Conservation (phyloP, 2,113 vertebrate species). For the Carassius auratus region DNA sequence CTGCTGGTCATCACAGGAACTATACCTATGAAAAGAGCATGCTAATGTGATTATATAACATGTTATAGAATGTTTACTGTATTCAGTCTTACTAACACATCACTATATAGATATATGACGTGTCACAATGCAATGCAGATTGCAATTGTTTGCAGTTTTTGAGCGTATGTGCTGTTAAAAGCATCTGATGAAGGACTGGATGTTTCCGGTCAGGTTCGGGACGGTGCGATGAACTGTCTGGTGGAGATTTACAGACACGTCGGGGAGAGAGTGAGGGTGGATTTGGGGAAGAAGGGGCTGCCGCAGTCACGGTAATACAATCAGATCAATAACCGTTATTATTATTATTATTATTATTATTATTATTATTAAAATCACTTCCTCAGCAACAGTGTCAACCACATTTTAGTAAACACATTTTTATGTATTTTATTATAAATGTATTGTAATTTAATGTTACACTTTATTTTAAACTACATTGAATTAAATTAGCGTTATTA, state of each 20-base stretch:
- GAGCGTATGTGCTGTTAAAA: too few relatives aligned
- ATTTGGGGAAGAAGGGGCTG: slow-evolving; percentile 96
- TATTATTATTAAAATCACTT: background rate
- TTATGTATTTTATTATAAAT: background rate
- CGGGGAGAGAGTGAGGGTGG: slow-evolving; percentile 92
- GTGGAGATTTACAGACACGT: slow-evolving; percentile 98
- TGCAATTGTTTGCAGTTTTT: too few relatives aligned
- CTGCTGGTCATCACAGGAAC: slow-evolving; percentile 26
- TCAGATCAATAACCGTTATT: slow-evolving; percentile 52
- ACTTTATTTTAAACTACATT: too few relatives aligned
- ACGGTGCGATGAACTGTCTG: slow-evolving; percentile 93
- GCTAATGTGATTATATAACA: background rate
- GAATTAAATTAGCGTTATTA: too few relatives aligned
- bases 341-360: background rate
- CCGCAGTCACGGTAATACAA: slow-evolving; percentile 88
- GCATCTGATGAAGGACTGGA: too few relatives aligned
- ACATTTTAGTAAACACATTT: background rate
- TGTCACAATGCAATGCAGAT: background rate
- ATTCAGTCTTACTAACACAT: background rate
- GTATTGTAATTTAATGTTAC: too few relatives aligned
- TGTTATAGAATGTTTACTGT: background rate
- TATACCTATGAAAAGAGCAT: background rate
- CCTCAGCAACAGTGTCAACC: background rate
- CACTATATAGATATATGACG: background rate
- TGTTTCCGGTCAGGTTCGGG: slow-evolving; percentile 82